A percentile compares a stretch with the other conserved stretches of the same genome.
These are phyloP conservation scores for Chrysogorgia sp. DNA, from an alignment of 92 coral and sea anemone genomes.

Conservation along the genomic window DNA sequence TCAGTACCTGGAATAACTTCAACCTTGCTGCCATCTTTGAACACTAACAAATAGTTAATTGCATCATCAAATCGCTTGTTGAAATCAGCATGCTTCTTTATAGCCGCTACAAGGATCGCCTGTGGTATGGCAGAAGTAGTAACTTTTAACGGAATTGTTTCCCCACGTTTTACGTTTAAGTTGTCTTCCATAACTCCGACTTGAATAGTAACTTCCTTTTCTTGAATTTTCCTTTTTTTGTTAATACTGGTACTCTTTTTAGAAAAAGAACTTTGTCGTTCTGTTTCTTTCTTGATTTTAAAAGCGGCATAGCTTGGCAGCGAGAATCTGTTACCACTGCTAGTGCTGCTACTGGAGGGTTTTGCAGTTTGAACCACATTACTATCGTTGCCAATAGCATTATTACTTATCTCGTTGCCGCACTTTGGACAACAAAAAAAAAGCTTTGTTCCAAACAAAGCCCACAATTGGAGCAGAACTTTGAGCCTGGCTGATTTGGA, in stretches of 20 bases:
- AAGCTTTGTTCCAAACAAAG: conserved; percentile 21
- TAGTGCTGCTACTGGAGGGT: too few species aligned
- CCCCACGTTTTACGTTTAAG: conserved; percentile 60
- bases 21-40: conserved; percentile 63
- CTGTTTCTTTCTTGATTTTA: conserved; percentile 46
- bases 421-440: conserved; percentile 42
- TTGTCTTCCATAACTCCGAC: conserved; percentile 61
- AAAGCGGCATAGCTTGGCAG: conserved; percentile 46
- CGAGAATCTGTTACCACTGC: conserved; percentile 27
- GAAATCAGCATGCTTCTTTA: conserved; percentile 60
- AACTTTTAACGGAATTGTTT: conserved; percentile 49
- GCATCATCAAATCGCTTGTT: conserved; percentile 54
- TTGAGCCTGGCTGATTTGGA: neutral
- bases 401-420: conserved; percentile 6
- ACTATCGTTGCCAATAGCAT: conserved; percentile 14
- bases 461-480: conserved; percentile 24
- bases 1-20: conserved; percentile 59
- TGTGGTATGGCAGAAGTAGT: conserved; percentile 51
- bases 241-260: conserved; percentile 13
- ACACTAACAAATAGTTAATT: conserved; percentile 18
- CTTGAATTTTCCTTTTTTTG: too few species aligned
- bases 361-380: neutral
- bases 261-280: conserved; percentile 32
- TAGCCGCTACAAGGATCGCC: conserved; percentile 48
- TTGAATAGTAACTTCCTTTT: conserved; percentile 53